Evolutionary conservation across 2,113 vertebrate genomes (phyloP).

Genomic region (Ctenomys sociabilis): DNA sequence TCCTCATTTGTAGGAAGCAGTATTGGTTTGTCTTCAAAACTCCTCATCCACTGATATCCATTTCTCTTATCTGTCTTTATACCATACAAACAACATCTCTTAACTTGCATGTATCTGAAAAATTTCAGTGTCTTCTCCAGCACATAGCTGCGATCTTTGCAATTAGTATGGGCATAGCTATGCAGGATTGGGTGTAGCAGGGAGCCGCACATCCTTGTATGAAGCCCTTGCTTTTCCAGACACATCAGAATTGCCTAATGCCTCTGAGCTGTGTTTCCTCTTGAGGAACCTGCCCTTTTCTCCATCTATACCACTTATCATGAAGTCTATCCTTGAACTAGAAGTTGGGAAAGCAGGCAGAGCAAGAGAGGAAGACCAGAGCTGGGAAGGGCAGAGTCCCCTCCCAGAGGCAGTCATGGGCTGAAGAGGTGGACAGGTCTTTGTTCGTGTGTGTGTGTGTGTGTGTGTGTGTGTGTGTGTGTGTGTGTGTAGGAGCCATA

Average conservation of each 20-base stretch:
- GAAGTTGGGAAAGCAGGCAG: neutral
- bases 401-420: rapidly evolving
- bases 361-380: neutral
- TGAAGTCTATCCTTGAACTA: neutral
- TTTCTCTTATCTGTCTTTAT: neutral
- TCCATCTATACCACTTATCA: rapidly evolving
- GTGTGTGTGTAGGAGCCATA: rapidly evolving
- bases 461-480: neutral
- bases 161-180: neutral
- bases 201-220: rapidly evolving
- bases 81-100: neutral
- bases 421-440: rapidly evolving
- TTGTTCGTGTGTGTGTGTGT: neutral
- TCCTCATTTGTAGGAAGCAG: neutral
- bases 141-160: rapidly evolving
- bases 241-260: rapidly evolving
- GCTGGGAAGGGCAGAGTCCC: rapidly evolving
- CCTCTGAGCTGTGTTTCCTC: rapidly evolving
- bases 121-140: neutral
- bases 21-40: neutral
- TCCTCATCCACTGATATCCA: no score
- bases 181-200: neutral
- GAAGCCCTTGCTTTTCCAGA: no score
- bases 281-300: neutral
- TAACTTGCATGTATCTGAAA: no score